Conservation (phyloP, 1,140 invertebrate genomes). For the Atta cephalotes region DNA sequence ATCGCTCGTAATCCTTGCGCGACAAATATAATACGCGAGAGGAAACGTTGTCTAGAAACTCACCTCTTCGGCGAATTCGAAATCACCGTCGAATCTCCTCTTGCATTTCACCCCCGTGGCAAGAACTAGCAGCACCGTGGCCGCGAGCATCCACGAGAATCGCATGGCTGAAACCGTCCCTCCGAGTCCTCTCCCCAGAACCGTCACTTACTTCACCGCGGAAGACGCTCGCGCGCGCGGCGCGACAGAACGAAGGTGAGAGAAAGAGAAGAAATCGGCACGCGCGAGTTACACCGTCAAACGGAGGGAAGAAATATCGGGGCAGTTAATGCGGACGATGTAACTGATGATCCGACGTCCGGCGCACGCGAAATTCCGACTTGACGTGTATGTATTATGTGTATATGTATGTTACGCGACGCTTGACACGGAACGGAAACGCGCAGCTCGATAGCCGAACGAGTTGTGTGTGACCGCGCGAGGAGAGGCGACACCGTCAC, state of each 20-base stretch:
- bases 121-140: slow-evolving; percentile 82
- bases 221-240: slow-evolving; percentile 25
- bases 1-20: not conserved
- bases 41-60: slow-evolving; percentile 64
- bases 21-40: not conserved
- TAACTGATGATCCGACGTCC: slow-evolving; percentile 12
- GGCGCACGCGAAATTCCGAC: slow-evolving; percentile 64
- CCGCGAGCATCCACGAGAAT: slow-evolving; percentile 84
- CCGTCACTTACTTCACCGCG: slow-evolving; percentile 55
- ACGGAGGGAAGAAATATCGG: not conserved
- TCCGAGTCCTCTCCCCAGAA: slow-evolving; percentile 38
- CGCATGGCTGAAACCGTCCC: slow-evolving; percentile 78
- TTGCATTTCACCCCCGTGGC: slow-evolving; percentile 85
- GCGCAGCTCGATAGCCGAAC: slow-evolving; percentile 74
- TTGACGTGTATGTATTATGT: slow-evolving; percentile 13
- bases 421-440: slow-evolving; percentile 45
- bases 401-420: not conserved
- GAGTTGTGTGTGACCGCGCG: slow-evolving; percentile 72
- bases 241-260: slow-evolving; percentile 9
- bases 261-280: not conserved
- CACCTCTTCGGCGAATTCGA: slow-evolving; percentile 91
- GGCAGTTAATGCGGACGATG: not conserved
- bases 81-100: slow-evolving; percentile 90
- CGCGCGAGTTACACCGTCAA: slow-evolving; percentile 51
- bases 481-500: slow-evolving; percentile 56